These are phyloP conservation scores for Willowsia nigromaculata DNA, from an alignment of 2,888 invertebrate species.

Conservation along the genomic window DNA sequence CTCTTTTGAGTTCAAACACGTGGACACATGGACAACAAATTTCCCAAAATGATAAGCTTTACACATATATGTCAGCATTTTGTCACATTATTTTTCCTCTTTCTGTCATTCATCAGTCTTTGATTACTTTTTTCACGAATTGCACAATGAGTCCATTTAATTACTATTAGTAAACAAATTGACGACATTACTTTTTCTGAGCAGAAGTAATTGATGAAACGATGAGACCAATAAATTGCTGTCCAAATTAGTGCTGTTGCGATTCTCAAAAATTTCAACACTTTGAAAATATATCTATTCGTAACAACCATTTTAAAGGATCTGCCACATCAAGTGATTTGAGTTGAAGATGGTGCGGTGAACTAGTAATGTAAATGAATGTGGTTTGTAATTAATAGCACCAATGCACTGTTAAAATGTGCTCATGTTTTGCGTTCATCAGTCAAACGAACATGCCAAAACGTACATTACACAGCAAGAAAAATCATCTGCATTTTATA, in stretches of 20 bases:
- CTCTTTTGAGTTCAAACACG: not conserved
- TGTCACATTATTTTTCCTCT: not conserved
- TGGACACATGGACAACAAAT: too few species aligned
- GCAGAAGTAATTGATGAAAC: conserved; percentile 28
- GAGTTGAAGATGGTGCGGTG: not conserved
- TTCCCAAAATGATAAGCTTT: not conserved
- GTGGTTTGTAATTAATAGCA: conserved; percentile 46
- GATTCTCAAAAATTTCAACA: conserved; percentile 45
- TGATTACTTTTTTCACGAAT: not conserved
- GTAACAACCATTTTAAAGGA: not conserved
- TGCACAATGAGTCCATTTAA: conserved; percentile 17
- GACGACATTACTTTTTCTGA: not conserved
- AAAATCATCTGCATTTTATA: conserved; percentile 2
- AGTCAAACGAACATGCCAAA: conserved; percentile 29
- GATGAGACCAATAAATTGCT: conserved; percentile 32
- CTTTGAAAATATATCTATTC: not conserved
- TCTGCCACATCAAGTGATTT: conserved; percentile 2
- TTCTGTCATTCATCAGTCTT: not conserved
- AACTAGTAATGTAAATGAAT: conserved; percentile 28
- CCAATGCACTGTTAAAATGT: not conserved
- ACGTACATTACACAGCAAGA: not conserved
- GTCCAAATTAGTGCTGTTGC: conserved; percentile 30
- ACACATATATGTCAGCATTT: not conserved
- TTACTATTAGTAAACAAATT: conserved; percentile 42
- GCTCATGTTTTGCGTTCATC: conserved; percentile 46